These are phyloP conservation scores for Borostomias antarcticus DNA, from an alignment of 2,797 vertebrate species.

Conservation along the genomic window DNA sequence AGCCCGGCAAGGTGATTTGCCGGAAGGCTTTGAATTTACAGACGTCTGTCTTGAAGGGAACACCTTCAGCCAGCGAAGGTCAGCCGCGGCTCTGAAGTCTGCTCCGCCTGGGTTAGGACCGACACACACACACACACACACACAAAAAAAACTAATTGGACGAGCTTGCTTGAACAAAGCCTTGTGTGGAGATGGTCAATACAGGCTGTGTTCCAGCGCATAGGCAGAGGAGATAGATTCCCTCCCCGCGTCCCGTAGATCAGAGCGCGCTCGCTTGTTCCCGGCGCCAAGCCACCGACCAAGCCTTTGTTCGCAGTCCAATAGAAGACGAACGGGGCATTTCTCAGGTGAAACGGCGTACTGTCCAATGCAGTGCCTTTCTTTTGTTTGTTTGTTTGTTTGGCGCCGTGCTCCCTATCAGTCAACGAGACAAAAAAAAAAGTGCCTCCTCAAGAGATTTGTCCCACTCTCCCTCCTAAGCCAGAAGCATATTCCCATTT, in stretches of 20 bases:
- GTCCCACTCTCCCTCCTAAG: slow-evolving; percentile 17
- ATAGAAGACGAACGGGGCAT: slow-evolving; percentile 39
- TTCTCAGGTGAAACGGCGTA: slow-evolving; percentile 18
- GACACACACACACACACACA: slow-evolving; percentile 28
- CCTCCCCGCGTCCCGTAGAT: slow-evolving; percentile 44
- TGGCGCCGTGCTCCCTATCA: not conserved
- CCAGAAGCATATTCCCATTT: slow-evolving; percentile 29
- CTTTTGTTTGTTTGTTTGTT: slow-evolving; percentile 14
- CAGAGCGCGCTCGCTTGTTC: slow-evolving; percentile 33
- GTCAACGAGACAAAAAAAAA: too few species aligned
- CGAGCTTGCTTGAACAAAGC: slow-evolving; percentile 59
- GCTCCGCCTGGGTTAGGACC: slow-evolving; percentile 46
- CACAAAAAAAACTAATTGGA: slow-evolving; percentile 51
- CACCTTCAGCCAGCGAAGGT: slow-evolving; percentile 56
- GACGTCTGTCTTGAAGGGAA: slow-evolving; percentile 16
- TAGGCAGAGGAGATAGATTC: slow-evolving; percentile 20
- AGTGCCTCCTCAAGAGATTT: slow-evolving; percentile 7
- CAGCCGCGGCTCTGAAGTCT: slow-evolving; percentile 57
- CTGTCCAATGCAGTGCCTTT: slow-evolving; percentile 7
- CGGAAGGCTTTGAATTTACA: slow-evolving; percentile 53
- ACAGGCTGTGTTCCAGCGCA: slow-evolving; percentile 35
- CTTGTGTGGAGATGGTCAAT: slow-evolving; percentile 45
- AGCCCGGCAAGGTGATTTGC: slow-evolving; percentile 59
- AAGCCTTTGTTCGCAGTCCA: too few species aligned
- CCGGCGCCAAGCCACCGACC: slow-evolving; percentile 12